Conservation (phyloP, 1,140 invertebrate species). For the Mactra quadrangularis region DNA sequence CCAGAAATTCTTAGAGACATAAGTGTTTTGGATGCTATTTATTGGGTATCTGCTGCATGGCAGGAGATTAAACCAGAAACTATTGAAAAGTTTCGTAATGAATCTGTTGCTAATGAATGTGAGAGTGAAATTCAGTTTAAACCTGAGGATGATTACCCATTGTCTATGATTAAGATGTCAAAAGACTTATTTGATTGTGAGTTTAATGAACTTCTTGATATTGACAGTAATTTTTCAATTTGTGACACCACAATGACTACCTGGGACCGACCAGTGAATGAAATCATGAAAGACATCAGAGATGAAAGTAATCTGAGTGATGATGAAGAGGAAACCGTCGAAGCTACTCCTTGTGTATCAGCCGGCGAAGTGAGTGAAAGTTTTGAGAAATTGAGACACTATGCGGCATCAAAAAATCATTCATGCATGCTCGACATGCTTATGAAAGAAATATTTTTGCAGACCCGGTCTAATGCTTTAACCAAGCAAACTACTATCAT, state of each 20-base stretch:
- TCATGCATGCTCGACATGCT: not conserved
- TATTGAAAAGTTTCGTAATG: not conserved
- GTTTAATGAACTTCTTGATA: not conserved
- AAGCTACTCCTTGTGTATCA: not conserved
- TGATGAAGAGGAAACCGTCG: not conserved
- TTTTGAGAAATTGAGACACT: not conserved
- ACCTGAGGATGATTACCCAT: not conserved
- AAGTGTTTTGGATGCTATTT: not conserved
- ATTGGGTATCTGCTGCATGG: not conserved
- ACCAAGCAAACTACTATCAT: too few relatives aligned
- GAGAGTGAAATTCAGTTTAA: not conserved
- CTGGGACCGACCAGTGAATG: not conserved
- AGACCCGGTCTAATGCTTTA: too few relatives aligned
- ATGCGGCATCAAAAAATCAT: not conserved
- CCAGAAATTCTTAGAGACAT: constrained; percentile 10
- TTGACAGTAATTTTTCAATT: not conserved
- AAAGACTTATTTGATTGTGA: not conserved
- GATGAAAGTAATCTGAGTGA: not conserved
- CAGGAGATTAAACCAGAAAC: not conserved
- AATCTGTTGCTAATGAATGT: not conserved
- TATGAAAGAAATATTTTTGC: too few relatives aligned
- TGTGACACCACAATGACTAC: not conserved
- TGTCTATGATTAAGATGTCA: not conserved
- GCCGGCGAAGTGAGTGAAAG: not conserved
- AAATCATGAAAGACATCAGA: not conserved